Percentiles rank a stretch among this genome's conserved stretches.
Evolutionary conservation across 2,888 invertebrate genomes (phyloP).

Genomic region (Clistopyga incitator): DNA sequence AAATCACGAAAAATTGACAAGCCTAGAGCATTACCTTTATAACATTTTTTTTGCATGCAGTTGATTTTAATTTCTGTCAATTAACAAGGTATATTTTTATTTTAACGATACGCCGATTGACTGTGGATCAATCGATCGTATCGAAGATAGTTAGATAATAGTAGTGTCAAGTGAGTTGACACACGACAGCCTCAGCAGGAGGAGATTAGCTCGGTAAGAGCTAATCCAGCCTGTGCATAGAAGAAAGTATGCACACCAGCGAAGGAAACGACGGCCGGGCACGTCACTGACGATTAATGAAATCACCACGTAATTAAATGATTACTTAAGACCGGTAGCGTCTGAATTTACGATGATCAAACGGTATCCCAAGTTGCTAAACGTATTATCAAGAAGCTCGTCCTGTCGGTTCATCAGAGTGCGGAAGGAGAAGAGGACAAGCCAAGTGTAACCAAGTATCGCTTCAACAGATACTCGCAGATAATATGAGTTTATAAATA

Average conservation of each 20-base stretch:
- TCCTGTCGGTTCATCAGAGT: background rate
- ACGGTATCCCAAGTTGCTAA: slow-evolving; percentile 45
- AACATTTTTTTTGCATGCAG: no score
- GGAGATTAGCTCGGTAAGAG: slow-evolving; percentile 19
- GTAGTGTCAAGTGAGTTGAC: slow-evolving; percentile 37
- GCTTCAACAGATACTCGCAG: background rate
- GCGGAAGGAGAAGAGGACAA: background rate
- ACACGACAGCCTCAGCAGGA: background rate
- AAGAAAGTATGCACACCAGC: background rate
- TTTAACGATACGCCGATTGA: slow-evolving; percentile 16
- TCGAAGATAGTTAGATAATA: slow-evolving; percentile 58
- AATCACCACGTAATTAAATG: slow-evolving; percentile 73
- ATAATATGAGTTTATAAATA: slow-evolving; percentile 20
- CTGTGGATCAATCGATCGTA: slow-evolving; percentile 47
- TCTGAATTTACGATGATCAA: slow-evolving; percentile 54
- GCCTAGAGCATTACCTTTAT: no score
- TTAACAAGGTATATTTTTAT: background rate
- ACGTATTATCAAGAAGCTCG: slow-evolving; percentile 30
- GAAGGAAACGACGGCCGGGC: background rate
- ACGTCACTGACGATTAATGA: slow-evolving; percentile 57
- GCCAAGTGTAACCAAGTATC: slow-evolving; percentile 19
- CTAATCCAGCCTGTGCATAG: background rate
- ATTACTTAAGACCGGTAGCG: slow-evolving; percentile 79
- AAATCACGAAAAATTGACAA: no score
- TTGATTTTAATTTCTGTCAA: no score